phyloP scores from a whole-genome alignment of 64 coral and sea anemone species.

The Stichodactyla helianthus region DNA sequence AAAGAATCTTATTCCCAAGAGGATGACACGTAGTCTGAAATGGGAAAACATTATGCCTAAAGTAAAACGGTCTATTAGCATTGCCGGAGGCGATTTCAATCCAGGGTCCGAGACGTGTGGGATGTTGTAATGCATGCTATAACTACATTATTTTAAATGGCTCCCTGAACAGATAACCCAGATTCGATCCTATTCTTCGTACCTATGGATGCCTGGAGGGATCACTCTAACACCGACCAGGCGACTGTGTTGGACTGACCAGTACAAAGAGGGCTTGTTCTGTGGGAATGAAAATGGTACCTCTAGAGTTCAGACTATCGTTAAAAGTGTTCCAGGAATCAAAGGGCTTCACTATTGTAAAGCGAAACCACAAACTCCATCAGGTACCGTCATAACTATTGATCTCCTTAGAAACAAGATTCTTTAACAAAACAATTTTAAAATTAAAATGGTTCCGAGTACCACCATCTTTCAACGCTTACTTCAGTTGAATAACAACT shows the following conservation, averaged over 20 bases:
- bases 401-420: too few species aligned
- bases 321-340: background rate
- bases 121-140: too few species aligned
- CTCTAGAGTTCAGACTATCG: background rate
- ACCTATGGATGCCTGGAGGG: background rate
- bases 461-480: too few species aligned
- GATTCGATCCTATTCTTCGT: background rate
- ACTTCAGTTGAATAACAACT: too few species aligned
- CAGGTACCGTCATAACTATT: background rate
- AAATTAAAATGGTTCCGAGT: too few species aligned
- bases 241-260: background rate
- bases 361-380: background rate
- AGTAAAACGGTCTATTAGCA: too few species aligned
- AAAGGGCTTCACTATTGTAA: background rate
- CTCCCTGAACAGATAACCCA: background rate
- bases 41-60: too few species aligned
- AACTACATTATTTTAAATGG: background rate
- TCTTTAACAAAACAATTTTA: too few species aligned
- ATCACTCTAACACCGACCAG: background rate
- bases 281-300: background rate
- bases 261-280: background rate
- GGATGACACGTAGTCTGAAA: too few species aligned
- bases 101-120: too few species aligned
- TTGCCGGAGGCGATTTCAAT: too few species aligned
- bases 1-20: too few species aligned